Evolutionary conservation across 2,888 invertebrate species (phyloP), one percentile per base, ranked within the genome.

Genomic region (Orchestes rusci): DNA sequence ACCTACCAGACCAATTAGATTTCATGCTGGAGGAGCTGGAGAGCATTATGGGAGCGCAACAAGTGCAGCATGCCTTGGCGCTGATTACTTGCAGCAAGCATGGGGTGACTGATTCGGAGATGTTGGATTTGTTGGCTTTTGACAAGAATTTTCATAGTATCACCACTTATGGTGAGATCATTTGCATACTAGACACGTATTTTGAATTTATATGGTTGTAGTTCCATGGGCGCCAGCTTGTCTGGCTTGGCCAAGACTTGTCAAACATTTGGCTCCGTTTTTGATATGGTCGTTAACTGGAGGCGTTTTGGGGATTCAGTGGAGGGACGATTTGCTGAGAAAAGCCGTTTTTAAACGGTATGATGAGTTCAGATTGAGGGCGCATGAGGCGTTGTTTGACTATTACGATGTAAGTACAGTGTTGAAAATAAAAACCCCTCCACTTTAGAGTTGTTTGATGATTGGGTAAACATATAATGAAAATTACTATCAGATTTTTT

Each of bases 61-160:
- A 79, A 50, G 81, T 83, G 12, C 76, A 76, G 60, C 72, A 75
- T 38, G 78, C 86, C 39, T 69, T 90, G 27, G 79, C 86, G 2
- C 73, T 88, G 48, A 70, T 90, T 45, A 78, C 84, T 1, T 80
- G 84, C 2, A 77, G 88, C 4, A 76, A 84, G 41, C 77, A 83
- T 61, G 91, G 91, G 2, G 72, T 91, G 33, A 80, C 83, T 15
- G 86, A 87, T 60, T 82, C 83, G 3, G 91, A 92, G 71, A 82
- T 87, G 65, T 69, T 85, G 58, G 86, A 82, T 59, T 67, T 82
- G 50, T 58, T 83, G 48, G 78, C 81, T 0, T 76, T 77, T 56
- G 77, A 80, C 56, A 72, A 76, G 29, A 70, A 73, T 52, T 82
- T 81, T 53, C 73, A 79, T 51, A 79, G 77, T 52, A 73, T 73